Evolutionary conservation across 2,888 invertebrate species (phyloP), one percentile per base, ranked within the genome.

Genomic region (Sturmia bella): DNA sequence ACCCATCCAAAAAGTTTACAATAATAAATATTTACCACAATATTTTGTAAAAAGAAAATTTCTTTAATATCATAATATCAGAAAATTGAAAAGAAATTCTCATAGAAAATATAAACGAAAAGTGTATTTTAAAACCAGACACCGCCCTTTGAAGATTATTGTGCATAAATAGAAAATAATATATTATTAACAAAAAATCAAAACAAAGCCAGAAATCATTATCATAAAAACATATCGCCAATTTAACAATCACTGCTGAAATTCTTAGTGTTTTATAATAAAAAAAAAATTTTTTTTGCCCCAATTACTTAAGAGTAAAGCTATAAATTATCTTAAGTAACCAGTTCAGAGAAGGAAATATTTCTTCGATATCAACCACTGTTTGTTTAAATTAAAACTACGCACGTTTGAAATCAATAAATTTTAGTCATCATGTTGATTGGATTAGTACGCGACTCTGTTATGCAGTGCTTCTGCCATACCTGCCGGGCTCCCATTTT

Each of bases 401-500:
- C n/a, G 21, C 82, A 83, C 82, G 83, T 84, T 74, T 83, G 83
- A 84, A 85, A 85, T 85, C 86, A 80, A 85, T 85, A 86, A 84
- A 83, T 82, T 80, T 64, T 66, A 80, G 79, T 83, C 87, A 89
- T 84, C 84, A 97, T 97, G 97, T 92, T 97, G 93, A 96, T 97
- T 93, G 95, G 95, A 91, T 94, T 97, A 89, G 96, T 97, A 91
- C 95, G 96, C 92, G 96, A 97, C 92, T 97, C 96, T 91, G 96
- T 97, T 91, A 94, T 96, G 94, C 96, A 96, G 94, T 97, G 97
- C 93, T 96, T 97, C 93, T 97, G 97, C 93, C 96, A 96, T 92
- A 95, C 96, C 92, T 97, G 96, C 94, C 95, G 96, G 91, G 96
- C 96, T 88, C 96, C 96, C 86, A 92, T 93, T 87, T 85, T 96